phyloP scores from a whole-genome alignment of 2,888 invertebrate species.

The Epistrophella euchroma region DNA sequence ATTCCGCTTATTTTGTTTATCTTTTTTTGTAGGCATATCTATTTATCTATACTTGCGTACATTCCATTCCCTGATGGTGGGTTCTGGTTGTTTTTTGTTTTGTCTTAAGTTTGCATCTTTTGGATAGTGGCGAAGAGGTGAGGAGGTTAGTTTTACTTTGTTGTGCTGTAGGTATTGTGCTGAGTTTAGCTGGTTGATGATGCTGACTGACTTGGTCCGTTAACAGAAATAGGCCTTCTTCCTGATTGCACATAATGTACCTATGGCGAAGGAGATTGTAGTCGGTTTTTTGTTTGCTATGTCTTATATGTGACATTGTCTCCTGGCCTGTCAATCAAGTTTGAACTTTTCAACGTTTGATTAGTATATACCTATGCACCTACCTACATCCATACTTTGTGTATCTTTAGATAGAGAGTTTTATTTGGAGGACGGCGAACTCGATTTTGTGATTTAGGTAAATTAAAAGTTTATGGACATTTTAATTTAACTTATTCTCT shows the following conservation, averaged over 20 bases:
- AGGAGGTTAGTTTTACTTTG: not conserved
- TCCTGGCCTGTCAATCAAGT: conserved; percentile 15
- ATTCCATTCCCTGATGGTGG: conserved; percentile 20
- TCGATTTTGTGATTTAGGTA: no score
- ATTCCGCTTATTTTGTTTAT: conserved; percentile 43
- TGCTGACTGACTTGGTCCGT: conserved; percentile 33
- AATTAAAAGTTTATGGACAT: no score
- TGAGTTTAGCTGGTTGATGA: conserved; percentile 22
- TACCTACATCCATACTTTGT: no score
- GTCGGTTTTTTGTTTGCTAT: not conserved
- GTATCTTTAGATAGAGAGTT: no score
- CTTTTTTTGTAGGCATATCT: not conserved
- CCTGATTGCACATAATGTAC: conserved; percentile 20
- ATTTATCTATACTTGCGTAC: not conserved
- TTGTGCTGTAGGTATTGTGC: conserved; percentile 28
- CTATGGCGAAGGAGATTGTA: not conserved
- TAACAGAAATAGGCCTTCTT: conserved; percentile 35
- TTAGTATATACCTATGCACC: not conserved
- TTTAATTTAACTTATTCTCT: no score
- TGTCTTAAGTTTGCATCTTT: not conserved
- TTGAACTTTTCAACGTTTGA: conserved; percentile 26
- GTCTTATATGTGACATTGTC: conserved; percentile 39
- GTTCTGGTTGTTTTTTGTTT: conserved; percentile 7
- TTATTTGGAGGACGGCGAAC: no score
- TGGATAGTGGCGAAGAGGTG: not conserved